Conservation (phyloP, 1,140 invertebrate genomes). For the Camponotus floridanus region DNA sequence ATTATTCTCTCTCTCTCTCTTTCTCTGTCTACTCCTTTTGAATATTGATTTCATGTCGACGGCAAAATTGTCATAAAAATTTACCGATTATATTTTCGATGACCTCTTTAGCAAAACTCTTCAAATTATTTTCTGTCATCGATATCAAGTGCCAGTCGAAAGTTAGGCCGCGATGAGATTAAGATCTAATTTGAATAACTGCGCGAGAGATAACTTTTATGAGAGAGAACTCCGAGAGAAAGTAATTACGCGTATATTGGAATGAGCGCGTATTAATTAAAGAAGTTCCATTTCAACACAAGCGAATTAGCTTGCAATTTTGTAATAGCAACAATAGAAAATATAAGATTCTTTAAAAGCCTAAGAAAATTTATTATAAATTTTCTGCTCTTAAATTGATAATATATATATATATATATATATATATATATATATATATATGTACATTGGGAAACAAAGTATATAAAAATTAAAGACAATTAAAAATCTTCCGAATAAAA, state of each 20-base stretch:
- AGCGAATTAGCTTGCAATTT: slow-evolving; percentile 26
- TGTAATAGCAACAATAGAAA: background rate
- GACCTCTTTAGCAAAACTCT: background rate
- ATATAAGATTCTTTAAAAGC: background rate
- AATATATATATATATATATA: too few species aligned
- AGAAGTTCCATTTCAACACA: slow-evolving; percentile 29
- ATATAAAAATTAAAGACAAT: too few species aligned
- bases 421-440: too few species aligned
- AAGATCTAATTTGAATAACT: slow-evolving; percentile 60
- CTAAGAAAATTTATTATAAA: slow-evolving; percentile 7
- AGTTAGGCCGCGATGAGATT: slow-evolving; percentile 23
- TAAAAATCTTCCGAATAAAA: too few species aligned
- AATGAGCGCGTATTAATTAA: slow-evolving; percentile 47
- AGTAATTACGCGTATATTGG: slow-evolving; percentile 52
- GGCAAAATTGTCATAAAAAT: slow-evolving; percentile 37
- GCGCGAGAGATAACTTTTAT: slow-evolving; percentile 48
- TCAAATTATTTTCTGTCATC: slow-evolving; percentile 19
- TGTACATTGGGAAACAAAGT: too few species aligned
- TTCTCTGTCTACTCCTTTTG: background rate
- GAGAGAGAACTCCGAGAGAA: slow-evolving; percentile 17
- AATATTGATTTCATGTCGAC: slow-evolving; percentile 2
- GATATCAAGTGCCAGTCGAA: slow-evolving; percentile 30
- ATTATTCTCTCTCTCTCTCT: slow-evolving; percentile 66
- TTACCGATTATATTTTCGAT: slow-evolving; percentile 5
- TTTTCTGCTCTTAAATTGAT: background rate